A percentile compares a stretch with the other conserved stretches of the same genome.
Evolutionary conservation across 1,140 invertebrate species (phyloP).

Genomic region (Pachyrhynchus sulphureomaculatus): DNA sequence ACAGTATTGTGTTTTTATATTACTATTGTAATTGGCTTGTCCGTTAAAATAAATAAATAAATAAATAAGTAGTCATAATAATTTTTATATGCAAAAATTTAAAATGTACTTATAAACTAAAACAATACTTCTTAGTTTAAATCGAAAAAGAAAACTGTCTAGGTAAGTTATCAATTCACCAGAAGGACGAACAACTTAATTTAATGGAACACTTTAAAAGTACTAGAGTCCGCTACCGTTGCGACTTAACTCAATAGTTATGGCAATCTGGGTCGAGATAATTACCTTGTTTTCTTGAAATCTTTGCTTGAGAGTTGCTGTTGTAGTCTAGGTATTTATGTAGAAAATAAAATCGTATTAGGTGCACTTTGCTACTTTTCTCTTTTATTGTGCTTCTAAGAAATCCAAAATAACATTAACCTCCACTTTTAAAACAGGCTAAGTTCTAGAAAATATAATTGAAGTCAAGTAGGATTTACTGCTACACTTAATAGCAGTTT

Average conservation of each 20-base stretch:
- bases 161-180: background rate
- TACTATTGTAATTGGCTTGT: too few relatives aligned
- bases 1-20: too few relatives aligned
- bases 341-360: background rate
- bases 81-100: too few relatives aligned
- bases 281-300: slow-evolving; percentile 15
- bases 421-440: too few relatives aligned
- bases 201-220: slow-evolving; percentile 15
- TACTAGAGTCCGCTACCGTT: background rate
- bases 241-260: slow-evolving; percentile 5
- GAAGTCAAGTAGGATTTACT: background rate
- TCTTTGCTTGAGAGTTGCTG: background rate
- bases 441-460: background rate
- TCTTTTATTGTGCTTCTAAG: background rate
- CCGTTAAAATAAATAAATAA: too few relatives aligned
- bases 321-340: background rate
- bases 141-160: background rate
- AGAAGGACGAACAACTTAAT: background rate
- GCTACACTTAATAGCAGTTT: background rate
- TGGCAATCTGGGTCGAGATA: slow-evolving; percentile 8
- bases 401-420: too few relatives aligned
- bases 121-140: too few relatives aligned
- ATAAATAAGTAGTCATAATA: too few relatives aligned
- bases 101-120: too few relatives aligned
- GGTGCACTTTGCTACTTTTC: background rate